phyloP scores from a whole-genome alignment of 2,113 vertebrate species.

The Procapra przewalskii region DNA sequence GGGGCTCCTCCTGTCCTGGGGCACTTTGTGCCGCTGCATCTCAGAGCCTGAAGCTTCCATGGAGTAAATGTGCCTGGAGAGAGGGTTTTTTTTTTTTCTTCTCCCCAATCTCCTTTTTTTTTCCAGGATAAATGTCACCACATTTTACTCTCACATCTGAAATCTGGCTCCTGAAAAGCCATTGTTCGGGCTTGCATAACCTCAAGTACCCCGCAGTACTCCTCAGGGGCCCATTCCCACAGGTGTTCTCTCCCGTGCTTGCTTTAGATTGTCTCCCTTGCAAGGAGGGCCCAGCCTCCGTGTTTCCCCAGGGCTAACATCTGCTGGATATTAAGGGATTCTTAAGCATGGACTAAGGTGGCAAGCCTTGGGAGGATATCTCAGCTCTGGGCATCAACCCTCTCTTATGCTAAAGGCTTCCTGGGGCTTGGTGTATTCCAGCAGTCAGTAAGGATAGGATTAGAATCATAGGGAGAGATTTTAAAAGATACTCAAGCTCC shows the following conservation, averaged over 20 bases:
- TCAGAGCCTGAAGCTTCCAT: not conserved
- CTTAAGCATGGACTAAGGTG: not conserved
- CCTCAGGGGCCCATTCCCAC: not conserved
- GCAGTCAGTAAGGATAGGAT: not conserved
- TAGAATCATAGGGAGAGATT: not conserved
- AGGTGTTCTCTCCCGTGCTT: not conserved
- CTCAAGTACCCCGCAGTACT: not conserved
- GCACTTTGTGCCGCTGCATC: not conserved
- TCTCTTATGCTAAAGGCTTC: not conserved
- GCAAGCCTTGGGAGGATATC: not conserved
- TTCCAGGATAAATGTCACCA: not conserved
- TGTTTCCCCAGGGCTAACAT: not conserved
- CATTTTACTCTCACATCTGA: not conserved
- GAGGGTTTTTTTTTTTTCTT: not conserved
- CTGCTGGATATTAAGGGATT: not conserved
- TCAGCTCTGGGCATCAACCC: not conserved
- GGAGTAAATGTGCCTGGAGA: not conserved
- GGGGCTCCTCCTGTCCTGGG: too few relatives aligned
- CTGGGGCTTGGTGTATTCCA: not conserved
- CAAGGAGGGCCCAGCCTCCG: not conserved
- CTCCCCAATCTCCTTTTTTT: not conserved
- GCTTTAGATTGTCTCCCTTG: not conserved
- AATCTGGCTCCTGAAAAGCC: not conserved
- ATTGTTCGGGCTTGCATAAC: not conserved
- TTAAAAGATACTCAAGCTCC: not conserved